These are phyloP conservation scores for Quadroppia sp. DNA, from an alignment of 2,888 invertebrate genomes.

Conservation along the genomic window DNA sequence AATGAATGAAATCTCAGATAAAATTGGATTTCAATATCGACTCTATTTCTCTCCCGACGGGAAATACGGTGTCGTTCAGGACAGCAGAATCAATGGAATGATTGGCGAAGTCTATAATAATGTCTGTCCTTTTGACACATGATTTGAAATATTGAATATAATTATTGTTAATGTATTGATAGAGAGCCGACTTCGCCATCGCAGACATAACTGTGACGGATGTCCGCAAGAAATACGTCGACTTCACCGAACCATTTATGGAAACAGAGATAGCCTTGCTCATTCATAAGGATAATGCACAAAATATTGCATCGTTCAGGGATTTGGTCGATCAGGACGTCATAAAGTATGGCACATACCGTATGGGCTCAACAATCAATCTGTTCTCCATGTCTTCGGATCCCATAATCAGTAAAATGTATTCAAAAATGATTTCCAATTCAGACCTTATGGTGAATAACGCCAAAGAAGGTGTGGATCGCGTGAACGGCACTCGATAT, in stretches of 20 bases:
- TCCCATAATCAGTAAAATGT: conserved; percentile 22
- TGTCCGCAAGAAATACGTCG: conserved; percentile 31
- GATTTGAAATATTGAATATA: not conserved
- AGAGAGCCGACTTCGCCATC: conserved; percentile 41
- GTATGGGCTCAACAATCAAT: conserved; percentile 24
- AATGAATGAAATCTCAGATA: conserved; percentile 39
- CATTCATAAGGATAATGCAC: conserved; percentile 18
- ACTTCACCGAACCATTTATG: conserved; percentile 39
- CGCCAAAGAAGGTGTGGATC: conserved; percentile 39
- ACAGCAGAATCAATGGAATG: conserved; percentile 39
- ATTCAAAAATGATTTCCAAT: conserved; percentile 21
- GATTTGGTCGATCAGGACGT: conserved; percentile 26
- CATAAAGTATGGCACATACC: conserved; percentile 36
- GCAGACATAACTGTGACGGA: conserved; percentile 39
- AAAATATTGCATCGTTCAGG: conserved; percentile 15
- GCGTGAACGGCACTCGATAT: conserved; percentile 36
- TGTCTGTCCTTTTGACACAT: conserved; percentile 16
- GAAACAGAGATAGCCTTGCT: conserved; percentile 30
- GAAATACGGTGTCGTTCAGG: conserved; percentile 33
- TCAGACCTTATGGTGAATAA: conserved; percentile 4
- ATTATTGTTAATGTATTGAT: not conserved
- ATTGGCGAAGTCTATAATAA: conserved; percentile 40
- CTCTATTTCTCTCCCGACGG: conserved; percentile 41
- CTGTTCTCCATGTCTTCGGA: conserved; percentile 10
- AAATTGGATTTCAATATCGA: conserved; percentile 32